Evolutionary conservation across 2,888 invertebrate genomes (phyloP), one percentile per base, ranked within the genome.

Genomic region (Clostera curtula): DNA sequence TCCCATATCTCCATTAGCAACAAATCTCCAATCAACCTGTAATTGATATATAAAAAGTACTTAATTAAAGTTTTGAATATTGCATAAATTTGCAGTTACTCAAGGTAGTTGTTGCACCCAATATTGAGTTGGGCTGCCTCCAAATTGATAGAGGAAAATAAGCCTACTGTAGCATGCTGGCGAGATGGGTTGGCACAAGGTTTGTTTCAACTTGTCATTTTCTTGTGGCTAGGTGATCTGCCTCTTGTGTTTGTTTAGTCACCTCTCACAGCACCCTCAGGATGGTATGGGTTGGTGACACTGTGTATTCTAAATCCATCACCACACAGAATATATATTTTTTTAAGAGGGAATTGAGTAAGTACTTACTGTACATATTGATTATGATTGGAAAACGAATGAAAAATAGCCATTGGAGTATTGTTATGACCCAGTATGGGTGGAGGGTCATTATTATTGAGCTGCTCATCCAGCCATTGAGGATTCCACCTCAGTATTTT

Each of bases 401-500:
- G 79, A 8, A 87, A 75, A 46, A 90, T 83, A 3, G 85, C 79
- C 44, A 79, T 56, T 2, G 89, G 67, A 3, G 75, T 56, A 20
- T 77, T 73, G 23, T 63, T 59, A 12, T 82, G 76, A 1, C 80
- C 80, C 22, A 86, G 61, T 12, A 88, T 85, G 4, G 88, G 85
- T 2, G 89, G 88, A 25, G 86, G 85, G 1, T 79, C 72, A 29
- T 73, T 71, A 6, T 68, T 60, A 23, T 60, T 60, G 11, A 68
- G 56, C 51, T 88, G 87, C 42, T 88, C 86, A 30, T 85, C 64
- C 2, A 92, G 55, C 91, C 91, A 92, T 12, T 83, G 73, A 5
- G 90, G 87, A 48, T 88, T 87, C 92, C 91, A 92, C 10, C 70
- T 47, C 3, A 90, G 71, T 37, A 91, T 85, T 36, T 84, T 80